phyloP scores from a whole-genome alignment of 2,113 vertebrate species.

The Struthidea cinerea region DNA sequence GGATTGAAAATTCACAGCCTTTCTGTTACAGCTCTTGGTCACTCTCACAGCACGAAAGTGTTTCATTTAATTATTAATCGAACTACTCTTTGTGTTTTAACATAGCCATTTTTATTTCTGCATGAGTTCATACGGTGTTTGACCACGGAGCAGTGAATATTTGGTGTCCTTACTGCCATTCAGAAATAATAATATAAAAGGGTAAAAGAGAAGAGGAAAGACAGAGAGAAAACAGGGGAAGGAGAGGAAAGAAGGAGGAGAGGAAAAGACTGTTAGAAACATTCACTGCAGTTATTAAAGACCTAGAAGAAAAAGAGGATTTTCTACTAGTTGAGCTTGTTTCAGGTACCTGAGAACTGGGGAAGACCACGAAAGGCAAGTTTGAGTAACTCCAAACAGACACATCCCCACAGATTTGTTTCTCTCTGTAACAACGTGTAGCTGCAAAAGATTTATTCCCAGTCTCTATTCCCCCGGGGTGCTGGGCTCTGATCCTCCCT shows the following conservation, averaged over 20 bases:
- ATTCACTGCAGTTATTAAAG: background rate
- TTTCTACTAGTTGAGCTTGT: background rate
- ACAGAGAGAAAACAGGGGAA: rapidly evolving
- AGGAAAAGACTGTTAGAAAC: background rate
- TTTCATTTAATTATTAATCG: background rate
- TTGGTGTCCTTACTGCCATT: background rate
- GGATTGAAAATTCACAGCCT: background rate
- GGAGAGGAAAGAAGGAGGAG: background rate
- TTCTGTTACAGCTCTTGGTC: background rate
- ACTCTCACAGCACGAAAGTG: background rate
- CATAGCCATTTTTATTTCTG: background rate
- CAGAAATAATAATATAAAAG: background rate
- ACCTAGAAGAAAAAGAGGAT: background rate
- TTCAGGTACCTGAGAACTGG: background rate
- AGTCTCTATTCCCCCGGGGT: background rate
- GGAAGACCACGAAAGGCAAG: background rate
- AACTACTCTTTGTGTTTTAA: background rate
- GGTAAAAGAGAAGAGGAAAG: rapidly evolving
- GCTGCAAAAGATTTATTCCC: background rate
- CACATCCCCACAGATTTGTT: background rate
- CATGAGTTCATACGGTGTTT: background rate
- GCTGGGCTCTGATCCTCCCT: background rate
- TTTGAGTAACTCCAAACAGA: background rate
- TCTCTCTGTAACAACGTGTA: background rate
- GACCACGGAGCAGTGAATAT: background rate